Conservation (phyloP, 2,113 vertebrate species). For the Microtus ochrogaster region DNA sequence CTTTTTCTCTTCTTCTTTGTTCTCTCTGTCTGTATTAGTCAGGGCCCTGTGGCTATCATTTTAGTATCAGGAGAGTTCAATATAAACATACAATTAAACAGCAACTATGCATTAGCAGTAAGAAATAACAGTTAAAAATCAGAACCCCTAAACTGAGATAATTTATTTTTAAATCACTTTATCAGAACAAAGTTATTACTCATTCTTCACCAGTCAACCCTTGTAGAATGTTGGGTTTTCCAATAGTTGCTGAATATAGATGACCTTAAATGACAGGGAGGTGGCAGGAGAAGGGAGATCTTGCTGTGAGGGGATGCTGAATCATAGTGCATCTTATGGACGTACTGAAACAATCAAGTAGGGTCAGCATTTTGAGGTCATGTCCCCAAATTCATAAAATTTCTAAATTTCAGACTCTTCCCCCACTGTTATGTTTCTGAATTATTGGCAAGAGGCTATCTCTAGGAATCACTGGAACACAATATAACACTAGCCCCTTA, state of each 20-base stretch:
- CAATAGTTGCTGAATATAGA: not conserved
- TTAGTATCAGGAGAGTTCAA: not conserved
- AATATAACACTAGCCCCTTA: not conserved
- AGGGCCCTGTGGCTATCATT: not conserved
- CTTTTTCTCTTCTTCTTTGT: not conserved
- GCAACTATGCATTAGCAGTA: slow-evolving; percentile 23
- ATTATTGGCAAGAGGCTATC: not conserved
- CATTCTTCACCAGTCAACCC: not conserved
- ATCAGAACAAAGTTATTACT: not conserved
- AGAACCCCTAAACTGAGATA: not conserved
- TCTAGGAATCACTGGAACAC: not conserved
- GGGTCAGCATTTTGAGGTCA: not conserved
- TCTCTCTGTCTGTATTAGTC: not conserved
- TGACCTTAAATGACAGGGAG: not conserved
- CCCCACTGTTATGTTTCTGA: not conserved
- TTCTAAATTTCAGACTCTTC: not conserved
- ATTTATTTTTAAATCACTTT: slow-evolving; percentile 57
- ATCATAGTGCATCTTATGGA: accelerated
- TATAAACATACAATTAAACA: slow-evolving; percentile 64
- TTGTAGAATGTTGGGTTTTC: not conserved
- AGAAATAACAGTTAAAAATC: slow-evolving; percentile 29
- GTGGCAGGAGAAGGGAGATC: not conserved
- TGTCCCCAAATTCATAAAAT: accelerated
- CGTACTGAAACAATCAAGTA: not conserved
- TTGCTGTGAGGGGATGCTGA: accelerated